Evolutionary conservation across 2,888 invertebrate species (phyloP).

Genomic region (Callinectes sapidus): DNA sequence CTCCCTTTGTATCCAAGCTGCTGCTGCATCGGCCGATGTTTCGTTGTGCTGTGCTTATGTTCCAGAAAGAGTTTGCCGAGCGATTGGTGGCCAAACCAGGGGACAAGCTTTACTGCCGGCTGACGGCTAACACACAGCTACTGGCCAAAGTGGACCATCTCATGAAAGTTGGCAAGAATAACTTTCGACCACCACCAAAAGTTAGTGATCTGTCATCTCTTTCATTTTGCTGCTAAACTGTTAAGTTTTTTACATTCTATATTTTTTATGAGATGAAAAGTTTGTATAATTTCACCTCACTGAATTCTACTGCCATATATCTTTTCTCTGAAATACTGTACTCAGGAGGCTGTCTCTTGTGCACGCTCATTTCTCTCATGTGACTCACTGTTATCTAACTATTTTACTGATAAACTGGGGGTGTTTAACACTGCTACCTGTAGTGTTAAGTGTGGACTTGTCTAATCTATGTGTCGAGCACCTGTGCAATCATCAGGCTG

Average conservation of each 20-base stretch:
- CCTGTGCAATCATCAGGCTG: not conserved
- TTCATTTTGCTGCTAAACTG: not conserved
- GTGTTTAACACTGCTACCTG: not conserved
- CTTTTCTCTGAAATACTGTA: not conserved
- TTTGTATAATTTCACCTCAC: not conserved
- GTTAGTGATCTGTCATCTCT: slow-evolving; percentile 78
- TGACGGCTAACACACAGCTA: slow-evolving; percentile 97
- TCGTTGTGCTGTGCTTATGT: slow-evolving; percentile 98
- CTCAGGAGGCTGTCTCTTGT: not conserved
- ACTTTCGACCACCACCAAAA: slow-evolving; percentile 98
- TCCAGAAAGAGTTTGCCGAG: slow-evolving; percentile 98
- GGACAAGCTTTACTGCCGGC: slow-evolving; percentile 95
- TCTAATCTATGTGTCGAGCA: not conserved
- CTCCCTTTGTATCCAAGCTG: slow-evolving; percentile 95
- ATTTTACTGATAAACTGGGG: not conserved
- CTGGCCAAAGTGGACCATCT: slow-evolving; percentile 95
- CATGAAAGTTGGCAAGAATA: slow-evolving; percentile 98
- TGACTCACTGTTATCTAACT: not conserved
- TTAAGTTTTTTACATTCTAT: not conserved
- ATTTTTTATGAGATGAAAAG: not conserved
- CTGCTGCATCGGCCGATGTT: slow-evolving; percentile 83
- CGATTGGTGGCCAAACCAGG: slow-evolving; percentile 97
- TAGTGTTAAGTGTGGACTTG: not conserved
- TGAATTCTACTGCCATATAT: not conserved
- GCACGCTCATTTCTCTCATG: not conserved